Conservation (phyloP, 2,797 vertebrate genomes). For the Sebastes glaucus region DNA sequence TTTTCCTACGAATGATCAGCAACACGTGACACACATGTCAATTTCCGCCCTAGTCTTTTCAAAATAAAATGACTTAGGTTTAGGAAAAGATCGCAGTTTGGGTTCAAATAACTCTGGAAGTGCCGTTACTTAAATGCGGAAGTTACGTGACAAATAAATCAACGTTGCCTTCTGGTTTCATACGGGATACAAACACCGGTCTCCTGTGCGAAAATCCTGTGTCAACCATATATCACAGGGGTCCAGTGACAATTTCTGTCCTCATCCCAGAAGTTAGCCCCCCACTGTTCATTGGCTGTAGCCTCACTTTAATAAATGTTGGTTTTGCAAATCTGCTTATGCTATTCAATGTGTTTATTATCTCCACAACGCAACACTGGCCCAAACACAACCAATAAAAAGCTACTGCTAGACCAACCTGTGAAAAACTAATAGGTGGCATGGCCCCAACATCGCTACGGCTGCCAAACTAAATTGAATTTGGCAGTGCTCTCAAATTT, state of each 20-base stretch:
- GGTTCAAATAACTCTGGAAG: too few species aligned
- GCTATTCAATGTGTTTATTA: conserved; percentile 39
- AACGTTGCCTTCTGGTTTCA: neutral
- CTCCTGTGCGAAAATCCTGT: neutral
- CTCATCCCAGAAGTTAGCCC: neutral
- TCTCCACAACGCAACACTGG: conserved; percentile 35
- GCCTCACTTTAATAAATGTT: conserved; percentile 17
- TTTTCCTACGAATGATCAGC: too few species aligned
- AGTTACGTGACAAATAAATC: neutral
- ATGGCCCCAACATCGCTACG: conserved; percentile 33
- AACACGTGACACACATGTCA: too few species aligned
- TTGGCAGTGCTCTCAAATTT: conserved; percentile 16
- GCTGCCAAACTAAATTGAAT: conserved; percentile 40
- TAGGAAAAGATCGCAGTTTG: too few species aligned
- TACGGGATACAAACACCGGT: too few species aligned
- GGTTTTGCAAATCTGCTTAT: conserved; percentile 18
- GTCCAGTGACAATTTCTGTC: neutral
- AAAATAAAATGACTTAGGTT: neutral
- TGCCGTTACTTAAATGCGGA: neutral
- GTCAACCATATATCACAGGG: neutral
- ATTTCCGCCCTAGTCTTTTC: neutral
- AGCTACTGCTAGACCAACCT: conserved; percentile 29
- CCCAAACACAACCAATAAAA: conserved; percentile 21
- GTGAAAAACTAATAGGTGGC: conserved; percentile 39
- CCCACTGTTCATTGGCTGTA: neutral